Percentiles rank a stretch among this genome's conserved stretches.
These are phyloP conservation scores for Dynastes maya DNA, from an alignment of 2,888 invertebrate genomes.

Conservation along the genomic window DNA sequence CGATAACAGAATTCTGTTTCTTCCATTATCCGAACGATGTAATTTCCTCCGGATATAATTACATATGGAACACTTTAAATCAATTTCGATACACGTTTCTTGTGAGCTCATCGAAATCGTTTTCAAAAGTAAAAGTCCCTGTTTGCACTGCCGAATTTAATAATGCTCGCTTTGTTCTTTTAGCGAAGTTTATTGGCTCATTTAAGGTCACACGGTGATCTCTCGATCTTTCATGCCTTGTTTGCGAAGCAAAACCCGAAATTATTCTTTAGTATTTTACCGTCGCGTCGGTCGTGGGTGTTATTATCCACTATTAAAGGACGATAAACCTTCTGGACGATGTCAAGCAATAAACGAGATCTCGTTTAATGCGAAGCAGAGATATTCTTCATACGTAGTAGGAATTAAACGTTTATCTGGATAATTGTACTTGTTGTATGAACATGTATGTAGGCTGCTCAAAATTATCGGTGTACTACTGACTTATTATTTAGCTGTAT, in stretches of 20 bases:
- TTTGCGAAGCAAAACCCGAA: slow-evolving; percentile 21
- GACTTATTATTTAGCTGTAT: no score
- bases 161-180: slow-evolving; percentile 39
- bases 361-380: background rate
- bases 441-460: no score
- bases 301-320: slow-evolving; percentile 38
- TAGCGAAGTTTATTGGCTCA: slow-evolving; percentile 6
- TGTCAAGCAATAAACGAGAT: background rate
- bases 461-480: no score
- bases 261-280: slow-evolving; percentile 29
- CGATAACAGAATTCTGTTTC: slow-evolving; percentile 41
- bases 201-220: slow-evolving; percentile 46
- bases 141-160: slow-evolving; percentile 40
- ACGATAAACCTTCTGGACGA: slow-evolving; percentile 26
- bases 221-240: slow-evolving; percentile 30
- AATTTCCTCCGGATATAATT: slow-evolving; percentile 47
- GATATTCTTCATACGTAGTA: background rate
- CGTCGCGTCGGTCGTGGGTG: background rate
- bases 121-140: slow-evolving; percentile 29
- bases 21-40: slow-evolving; percentile 43
- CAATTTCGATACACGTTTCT: slow-evolving; percentile 35
- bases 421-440: no score
- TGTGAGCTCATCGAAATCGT: slow-evolving; percentile 19
- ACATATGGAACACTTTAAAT: slow-evolving; percentile 47
- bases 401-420: slow-evolving; percentile 1